These are phyloP conservation scores for Gymnorhina tibicen DNA, from an alignment of 2,113 vertebrate genomes.

Conservation along the genomic window DNA sequence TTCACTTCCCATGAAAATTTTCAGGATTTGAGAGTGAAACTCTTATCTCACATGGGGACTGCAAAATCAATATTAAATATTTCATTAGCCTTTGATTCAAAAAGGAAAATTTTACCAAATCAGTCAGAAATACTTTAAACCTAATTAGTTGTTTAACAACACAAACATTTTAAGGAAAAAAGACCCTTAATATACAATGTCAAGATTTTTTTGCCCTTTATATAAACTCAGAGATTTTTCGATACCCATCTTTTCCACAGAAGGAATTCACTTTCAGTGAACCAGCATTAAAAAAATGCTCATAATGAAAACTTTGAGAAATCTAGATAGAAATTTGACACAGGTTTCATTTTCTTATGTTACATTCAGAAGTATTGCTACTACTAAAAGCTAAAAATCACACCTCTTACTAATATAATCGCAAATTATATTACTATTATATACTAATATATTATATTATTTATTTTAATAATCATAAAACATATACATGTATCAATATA, in stretches of 20 bases:
- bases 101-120: not conserved
- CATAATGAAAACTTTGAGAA: not conserved
- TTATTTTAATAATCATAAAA: not conserved
- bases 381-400: not conserved
- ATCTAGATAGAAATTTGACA: not conserved
- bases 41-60: not conserved
- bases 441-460: not conserved
- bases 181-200: not conserved
- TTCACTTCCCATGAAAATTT: not conserved
- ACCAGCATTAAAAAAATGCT: not conserved
- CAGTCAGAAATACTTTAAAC: not conserved
- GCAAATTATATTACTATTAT: not conserved
- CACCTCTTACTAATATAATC: not conserved
- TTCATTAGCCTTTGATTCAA: not conserved
- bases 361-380: not conserved
- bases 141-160: not conserved
- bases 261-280: conserved; percentile 1
- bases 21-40: not conserved
- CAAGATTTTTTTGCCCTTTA: not conserved
- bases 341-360: not conserved
- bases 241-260: not conserved
- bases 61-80: not conserved
- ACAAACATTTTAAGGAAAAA: not conserved
- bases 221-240: not conserved
- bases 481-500: not conserved